phyloP scores from a whole-genome alignment of 2,888 invertebrate genomes.

The Nemurella pictetii region DNA sequence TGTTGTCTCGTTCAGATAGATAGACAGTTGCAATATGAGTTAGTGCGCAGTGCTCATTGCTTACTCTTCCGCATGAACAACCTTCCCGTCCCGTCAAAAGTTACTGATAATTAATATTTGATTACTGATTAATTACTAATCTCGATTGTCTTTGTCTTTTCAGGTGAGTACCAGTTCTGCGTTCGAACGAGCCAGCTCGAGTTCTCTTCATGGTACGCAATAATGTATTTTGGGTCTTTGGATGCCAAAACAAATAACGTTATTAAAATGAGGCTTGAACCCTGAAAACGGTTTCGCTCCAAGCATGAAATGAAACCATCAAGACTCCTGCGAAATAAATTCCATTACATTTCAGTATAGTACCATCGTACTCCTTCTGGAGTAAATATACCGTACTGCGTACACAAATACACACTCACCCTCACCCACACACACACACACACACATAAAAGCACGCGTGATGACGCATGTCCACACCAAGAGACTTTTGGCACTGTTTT shows the following conservation, averaged over 20 bases:
- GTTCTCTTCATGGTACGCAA: not conserved
- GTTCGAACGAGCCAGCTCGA: not conserved
- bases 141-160: not conserved
- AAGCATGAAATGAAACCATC: not conserved
- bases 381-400: not conserved
- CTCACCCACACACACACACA: too few relatives aligned
- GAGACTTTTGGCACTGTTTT: not conserved
- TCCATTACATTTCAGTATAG: not conserved
- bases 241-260: not conserved
- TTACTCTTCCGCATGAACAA: not conserved
- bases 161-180: not conserved
- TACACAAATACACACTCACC: too few relatives aligned
- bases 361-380: not conserved
- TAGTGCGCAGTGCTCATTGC: not conserved
- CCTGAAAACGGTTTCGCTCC: not conserved
- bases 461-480: not conserved
- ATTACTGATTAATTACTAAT: not conserved
- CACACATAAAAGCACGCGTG: not conserved
- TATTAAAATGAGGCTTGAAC: not conserved
- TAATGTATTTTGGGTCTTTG: not conserved
- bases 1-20: not conserved
- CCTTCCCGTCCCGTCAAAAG: not conserved
- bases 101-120: not conserved
- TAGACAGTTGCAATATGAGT: not conserved
- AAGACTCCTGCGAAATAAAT: not conserved